A percentile compares a stretch with the other conserved stretches of the same genome.
phyloP scores from a whole-genome alignment of 2,797 vertebrate species.

The Dipus sagitta region DNA sequence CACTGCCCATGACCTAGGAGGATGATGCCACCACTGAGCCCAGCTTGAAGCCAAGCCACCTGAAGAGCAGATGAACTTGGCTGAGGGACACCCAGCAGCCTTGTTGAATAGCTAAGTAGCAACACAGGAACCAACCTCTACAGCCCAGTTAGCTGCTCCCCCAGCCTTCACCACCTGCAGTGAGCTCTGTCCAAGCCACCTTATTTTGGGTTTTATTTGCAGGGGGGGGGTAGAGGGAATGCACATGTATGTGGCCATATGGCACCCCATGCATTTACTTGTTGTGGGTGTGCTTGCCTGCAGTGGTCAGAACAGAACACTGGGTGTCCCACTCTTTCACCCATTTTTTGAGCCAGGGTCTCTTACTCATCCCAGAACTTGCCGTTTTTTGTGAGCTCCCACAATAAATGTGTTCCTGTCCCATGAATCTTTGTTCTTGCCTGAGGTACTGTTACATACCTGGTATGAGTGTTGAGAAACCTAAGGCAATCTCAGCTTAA shows the following conservation, averaged over 20 bases:
- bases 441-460: not conserved
- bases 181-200: not conserved
- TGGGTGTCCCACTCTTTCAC: too few relatives aligned
- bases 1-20: not conserved
- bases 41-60: constrained; percentile 4
- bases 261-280: too few relatives aligned
- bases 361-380: too few relatives aligned
- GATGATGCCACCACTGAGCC: constrained; percentile 2
- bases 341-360: too few relatives aligned
- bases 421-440: not conserved
- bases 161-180: not conserved
- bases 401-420: not conserved
- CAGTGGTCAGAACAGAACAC: too few relatives aligned
- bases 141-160: not conserved
- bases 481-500: not conserved
- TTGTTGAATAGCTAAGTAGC: constrained; percentile 46
- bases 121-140: not conserved
- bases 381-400: too few relatives aligned
- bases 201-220: not conserved
- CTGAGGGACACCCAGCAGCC: constrained; percentile 20
- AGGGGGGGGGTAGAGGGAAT: too few relatives aligned
- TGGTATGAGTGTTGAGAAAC: not conserved
- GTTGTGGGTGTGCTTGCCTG: too few relatives aligned
- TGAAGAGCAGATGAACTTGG: constrained; percentile 24
- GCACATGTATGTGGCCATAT: too few relatives aligned